Conservation (phyloP, 1,140 invertebrate species). For the Drosophila ficusphila region DNA sequence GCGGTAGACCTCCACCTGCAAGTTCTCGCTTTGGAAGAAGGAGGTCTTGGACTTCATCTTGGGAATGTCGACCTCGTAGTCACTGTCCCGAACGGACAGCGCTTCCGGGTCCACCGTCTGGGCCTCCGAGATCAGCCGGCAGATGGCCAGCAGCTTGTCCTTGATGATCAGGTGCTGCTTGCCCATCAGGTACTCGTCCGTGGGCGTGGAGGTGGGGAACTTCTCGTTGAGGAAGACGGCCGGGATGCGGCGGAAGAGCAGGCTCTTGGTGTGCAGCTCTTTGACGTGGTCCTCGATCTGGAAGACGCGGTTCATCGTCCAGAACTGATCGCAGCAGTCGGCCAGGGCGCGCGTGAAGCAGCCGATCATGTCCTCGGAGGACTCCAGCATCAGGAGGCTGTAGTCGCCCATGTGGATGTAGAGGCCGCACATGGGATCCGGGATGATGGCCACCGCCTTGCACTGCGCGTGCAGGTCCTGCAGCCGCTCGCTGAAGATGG, state of each 20-base stretch:
- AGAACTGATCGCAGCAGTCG: constrained; percentile 26
- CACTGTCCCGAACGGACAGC: not conserved
- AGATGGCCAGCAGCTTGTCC: constrained; percentile 57
- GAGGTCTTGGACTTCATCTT: not conserved
- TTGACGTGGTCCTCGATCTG: constrained; percentile 67
- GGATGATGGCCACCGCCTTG: constrained; percentile 12
- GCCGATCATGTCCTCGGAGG: constrained; percentile 71
- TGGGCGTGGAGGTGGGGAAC: constrained; percentile 71
- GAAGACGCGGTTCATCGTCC: constrained; percentile 57
- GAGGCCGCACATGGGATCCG: constrained; percentile 67
- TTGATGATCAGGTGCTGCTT: constrained; percentile 77
- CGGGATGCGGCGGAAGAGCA: constrained; percentile 55
- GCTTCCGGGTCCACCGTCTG: not conserved
- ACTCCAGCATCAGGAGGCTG: constrained; percentile 67
- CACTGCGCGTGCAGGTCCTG: constrained; percentile 38
- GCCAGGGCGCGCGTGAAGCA: constrained; percentile 52
- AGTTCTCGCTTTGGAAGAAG: not conserved
- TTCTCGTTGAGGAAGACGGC: constrained; percentile 72
- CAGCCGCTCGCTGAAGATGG: constrained; percentile 34
- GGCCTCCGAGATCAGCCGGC: constrained; percentile 25
- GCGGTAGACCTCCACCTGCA: constrained; percentile 45
- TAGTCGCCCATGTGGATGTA: constrained; percentile 72
- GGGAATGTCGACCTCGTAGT: not conserved
- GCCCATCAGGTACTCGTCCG: constrained; percentile 69
- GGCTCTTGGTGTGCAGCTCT: constrained; percentile 57